Percentiles rank a stretch among this genome's conserved stretches.
Evolutionary conservation across 2,797 vertebrate species (phyloP).

Genomic region (Semaprochilodus insignis): DNA sequence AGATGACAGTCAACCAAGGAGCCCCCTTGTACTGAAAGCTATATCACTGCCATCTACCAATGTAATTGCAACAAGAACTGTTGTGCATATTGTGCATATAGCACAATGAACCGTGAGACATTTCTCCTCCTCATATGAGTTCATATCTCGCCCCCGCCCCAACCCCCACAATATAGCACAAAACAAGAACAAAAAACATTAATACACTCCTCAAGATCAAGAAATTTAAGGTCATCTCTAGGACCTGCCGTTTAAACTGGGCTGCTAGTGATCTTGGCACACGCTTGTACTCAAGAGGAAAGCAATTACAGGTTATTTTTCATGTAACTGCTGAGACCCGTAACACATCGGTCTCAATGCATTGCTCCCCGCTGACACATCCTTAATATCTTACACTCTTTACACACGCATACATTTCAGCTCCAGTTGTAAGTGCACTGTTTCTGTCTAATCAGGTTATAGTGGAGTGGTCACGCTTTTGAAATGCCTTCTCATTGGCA

Average conservation of each 20-base stretch:
- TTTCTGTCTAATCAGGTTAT: constrained; percentile 15
- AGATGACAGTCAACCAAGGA: too few species aligned
- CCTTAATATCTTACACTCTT: constrained; percentile 41
- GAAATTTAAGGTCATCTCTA: constrained; percentile 29
- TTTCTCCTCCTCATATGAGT: background rate
- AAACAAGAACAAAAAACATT: constrained; percentile 37
- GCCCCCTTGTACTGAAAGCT: background rate
- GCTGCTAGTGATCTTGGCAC: constrained; percentile 37
- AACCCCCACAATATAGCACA: background rate
- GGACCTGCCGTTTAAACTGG: background rate
- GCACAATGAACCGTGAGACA: background rate
- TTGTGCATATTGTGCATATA: background rate
- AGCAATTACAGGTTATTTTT: constrained; percentile 49
- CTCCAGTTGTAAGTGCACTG: constrained; percentile 18
- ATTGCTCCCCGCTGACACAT: constrained; percentile 43
- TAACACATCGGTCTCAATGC: constrained; percentile 22
- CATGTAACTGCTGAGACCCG: constrained; percentile 45
- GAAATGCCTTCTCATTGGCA: background rate
- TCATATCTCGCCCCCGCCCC: too few species aligned
- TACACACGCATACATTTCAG: constrained; percentile 38
- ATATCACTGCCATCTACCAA: too few species aligned
- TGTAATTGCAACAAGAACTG: background rate
- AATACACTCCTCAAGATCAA: constrained; percentile 5
- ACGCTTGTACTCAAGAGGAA: constrained; percentile 31
- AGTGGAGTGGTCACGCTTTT: background rate